Evolutionary conservation across 2,888 invertebrate genomes (phyloP), one percentile per base, ranked within the genome.

Genomic region (Eupithecia vulgata): DNA sequence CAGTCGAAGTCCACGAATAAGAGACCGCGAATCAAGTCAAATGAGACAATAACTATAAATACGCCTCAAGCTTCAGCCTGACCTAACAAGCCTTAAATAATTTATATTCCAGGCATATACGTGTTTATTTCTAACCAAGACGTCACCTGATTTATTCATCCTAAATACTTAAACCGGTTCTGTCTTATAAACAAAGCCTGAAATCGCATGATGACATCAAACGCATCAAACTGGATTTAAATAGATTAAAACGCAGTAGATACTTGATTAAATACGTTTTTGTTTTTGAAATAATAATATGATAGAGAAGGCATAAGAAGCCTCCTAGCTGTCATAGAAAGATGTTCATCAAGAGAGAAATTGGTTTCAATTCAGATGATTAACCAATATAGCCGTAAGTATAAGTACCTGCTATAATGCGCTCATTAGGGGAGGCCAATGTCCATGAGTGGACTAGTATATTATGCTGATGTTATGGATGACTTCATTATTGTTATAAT

Each of bases 131-230:
- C n/a, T n/a, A n/a, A 64, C 62, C 37, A 35, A 35, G 34, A 35
- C 65, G 65, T 65, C 65, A 48, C 34, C 34, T n/a, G 30, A 67
- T 48, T 67, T 45, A 45, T 67, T 67, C 67, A 40, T 35, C 64
- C 40, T 64, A n/a, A n/a, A 65, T 25, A 37, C 57, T 62, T 52
- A 65, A 71, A 67, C 67, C 35, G 61, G 67, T 71, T 71, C 35
- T 70, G 21, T 48, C 61, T 59, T 5, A 30, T 17, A 12, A 65
- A 65, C 67, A 67, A 52, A 72, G 67, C 45, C 45, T 42, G 59
- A 62, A 59, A 25, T 62, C 61, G 35, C 45, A 37, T 71, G 13
- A 65, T 61, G 21, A 57, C 30, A 67, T 67, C 34, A 42, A 66
- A 67, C 40, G 59, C 30, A 40, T 67, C 42, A 71, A 67, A 34